Conservation (phyloP, 2,888 invertebrate species). For the Brenthis daphne region DNA sequence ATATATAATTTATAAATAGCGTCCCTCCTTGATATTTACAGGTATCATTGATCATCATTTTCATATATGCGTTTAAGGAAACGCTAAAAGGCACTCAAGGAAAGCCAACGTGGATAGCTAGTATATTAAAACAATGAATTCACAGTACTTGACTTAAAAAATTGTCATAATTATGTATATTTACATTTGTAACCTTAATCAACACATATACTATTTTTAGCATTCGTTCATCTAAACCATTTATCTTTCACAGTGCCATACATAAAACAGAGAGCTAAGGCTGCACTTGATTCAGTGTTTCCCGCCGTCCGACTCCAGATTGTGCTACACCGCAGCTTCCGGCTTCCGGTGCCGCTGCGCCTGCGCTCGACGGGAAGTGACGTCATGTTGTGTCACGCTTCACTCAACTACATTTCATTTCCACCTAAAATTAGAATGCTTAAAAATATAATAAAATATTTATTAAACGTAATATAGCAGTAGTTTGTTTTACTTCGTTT, state of each 20-base stretch:
- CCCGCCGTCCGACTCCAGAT: slow-evolving; percentile 79
- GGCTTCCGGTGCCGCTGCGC: slow-evolving; percentile 74
- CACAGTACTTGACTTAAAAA: too few relatives aligned
- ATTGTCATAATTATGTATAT: too few relatives aligned
- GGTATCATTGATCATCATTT: too few relatives aligned
- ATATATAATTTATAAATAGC: too few relatives aligned
- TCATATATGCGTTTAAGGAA: too few relatives aligned
- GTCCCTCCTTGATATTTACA: too few relatives aligned
- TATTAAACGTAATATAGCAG: not conserved
- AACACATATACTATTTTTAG: slow-evolving; percentile 8
- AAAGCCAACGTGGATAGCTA: too few relatives aligned
- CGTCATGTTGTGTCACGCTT: slow-evolving; percentile 57
- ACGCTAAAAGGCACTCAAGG: too few relatives aligned
- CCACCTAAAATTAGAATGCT: slow-evolving; percentile 7
- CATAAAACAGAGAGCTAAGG: slow-evolving; percentile 68
- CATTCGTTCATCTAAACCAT: slow-evolving; percentile 35
- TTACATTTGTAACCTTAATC: not conserved
- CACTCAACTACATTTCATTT: slow-evolving; percentile 26
- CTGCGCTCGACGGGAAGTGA: slow-evolving; percentile 63
- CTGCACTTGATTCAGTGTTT: slow-evolving; percentile 80
- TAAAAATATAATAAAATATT: not conserved
- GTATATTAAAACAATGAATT: too few relatives aligned
- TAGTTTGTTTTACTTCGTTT: too few relatives aligned
- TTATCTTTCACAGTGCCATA: slow-evolving; percentile 70
- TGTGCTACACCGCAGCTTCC: slow-evolving; percentile 80